Evolutionary conservation across 2,797 vertebrate species (phyloP), one percentile per base, ranked within the genome.

Genomic region (Selene dorsalis): DNA sequence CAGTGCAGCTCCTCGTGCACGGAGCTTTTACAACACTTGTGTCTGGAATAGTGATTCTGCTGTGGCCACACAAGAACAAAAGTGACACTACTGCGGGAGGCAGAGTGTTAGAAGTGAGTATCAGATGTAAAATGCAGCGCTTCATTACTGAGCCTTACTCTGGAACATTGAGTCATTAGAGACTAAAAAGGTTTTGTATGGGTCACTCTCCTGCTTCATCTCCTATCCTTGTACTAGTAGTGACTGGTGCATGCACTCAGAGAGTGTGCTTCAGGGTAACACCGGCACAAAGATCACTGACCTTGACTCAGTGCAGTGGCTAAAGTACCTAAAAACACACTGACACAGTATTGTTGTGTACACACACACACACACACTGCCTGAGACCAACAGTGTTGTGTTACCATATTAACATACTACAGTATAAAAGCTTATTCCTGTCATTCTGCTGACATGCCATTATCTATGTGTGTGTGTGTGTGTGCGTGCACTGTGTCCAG

Each of bases 401-500:
- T 75, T 47, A 41, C 38, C 35, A 57, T 69, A 84, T 75, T 64
- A 83, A 58, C 53, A 67, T 63, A 59, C 9, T 38, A 50, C 53
- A 59, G 10, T 72, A 63, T 72, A 63, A 7, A 45, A 38, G 71
- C 79, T 75, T 79, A 74, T 75, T 82, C 59, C 20, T 75, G 59
- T 79, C 56, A 60, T 73, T 75, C 57, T 68, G 45, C 35, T 69
- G 47, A 62, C 64, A 86, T 69, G 35, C 75, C 56, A 47, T 58
- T 18, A 55, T 70, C 32, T 28, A 41, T 65, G 32, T 53, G 59
- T 48, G 58, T 62, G 41, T 69, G 72, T 76, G 62, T 69, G 41
- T 72, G 50, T 69, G 43, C 13, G 59, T 62, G 45, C n/a, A n/a
- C 30, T 86, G 67, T 90, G 86, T 86, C 76, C 83, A 77, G 80